Conservation (phyloP, 2,888 invertebrate genomes). For the Masnerella sp. region DNA sequence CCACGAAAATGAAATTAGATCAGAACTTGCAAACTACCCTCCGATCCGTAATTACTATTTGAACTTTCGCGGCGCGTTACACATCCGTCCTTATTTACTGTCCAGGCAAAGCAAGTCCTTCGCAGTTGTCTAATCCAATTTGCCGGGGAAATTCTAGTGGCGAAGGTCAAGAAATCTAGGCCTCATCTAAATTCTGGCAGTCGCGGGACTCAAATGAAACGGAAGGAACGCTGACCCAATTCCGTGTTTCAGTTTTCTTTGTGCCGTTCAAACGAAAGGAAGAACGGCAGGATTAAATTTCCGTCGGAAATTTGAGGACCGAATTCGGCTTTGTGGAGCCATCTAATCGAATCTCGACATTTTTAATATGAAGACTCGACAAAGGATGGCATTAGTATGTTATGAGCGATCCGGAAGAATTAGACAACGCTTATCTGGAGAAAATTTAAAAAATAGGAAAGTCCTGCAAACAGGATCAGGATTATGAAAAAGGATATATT, state of each 20-base stretch:
- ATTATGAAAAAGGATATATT: background rate
- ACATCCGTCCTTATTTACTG: no score
- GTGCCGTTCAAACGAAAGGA: slow-evolving; percentile 34
- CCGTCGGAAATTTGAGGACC: slow-evolving; percentile 26
- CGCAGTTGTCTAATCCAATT: background rate
- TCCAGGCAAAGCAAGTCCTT: background rate
- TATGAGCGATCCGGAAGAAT: background rate
- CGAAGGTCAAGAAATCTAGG: slow-evolving; percentile 7
- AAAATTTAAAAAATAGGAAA: slow-evolving; percentile 13
- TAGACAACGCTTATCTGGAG: slow-evolving; percentile 21
- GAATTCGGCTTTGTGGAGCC: slow-evolving; percentile 41
- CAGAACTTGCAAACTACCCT: no score
- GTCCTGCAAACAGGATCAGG: slow-evolving; percentile 20
- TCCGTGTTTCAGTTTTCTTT: slow-evolving; percentile 47
- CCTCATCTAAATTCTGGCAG: slow-evolving; percentile 21
- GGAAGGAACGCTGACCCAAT: slow-evolving; percentile 41
- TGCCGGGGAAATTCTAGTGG: background rate
- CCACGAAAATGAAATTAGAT: no score
- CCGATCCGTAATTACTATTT: no score
- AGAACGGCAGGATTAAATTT: slow-evolving; percentile 41
- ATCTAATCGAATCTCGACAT: slow-evolving; percentile 34
- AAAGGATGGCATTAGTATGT: slow-evolving; percentile 13
- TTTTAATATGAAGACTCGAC: slow-evolving; percentile 30
- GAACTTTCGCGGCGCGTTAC: background rate
- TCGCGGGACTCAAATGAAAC: slow-evolving; percentile 4